A percentile compares a stretch with the other conserved stretches of the same genome.
Conservation (phyloP, 2,888 invertebrate species). For the Torymus auratus region DNA sequence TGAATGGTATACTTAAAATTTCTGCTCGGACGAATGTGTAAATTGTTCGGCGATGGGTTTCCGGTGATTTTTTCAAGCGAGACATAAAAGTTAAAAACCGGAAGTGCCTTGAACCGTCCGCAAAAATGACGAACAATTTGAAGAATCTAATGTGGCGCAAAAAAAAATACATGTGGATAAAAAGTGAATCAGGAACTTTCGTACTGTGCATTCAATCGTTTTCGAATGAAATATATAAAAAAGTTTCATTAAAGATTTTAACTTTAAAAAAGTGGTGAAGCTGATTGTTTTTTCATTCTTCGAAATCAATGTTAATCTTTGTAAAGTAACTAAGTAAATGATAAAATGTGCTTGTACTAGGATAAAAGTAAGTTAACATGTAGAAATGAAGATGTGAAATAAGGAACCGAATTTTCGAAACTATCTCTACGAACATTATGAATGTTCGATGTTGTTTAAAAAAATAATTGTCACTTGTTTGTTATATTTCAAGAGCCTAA, state of each 20-base stretch:
- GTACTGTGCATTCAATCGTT: background rate
- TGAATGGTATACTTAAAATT: background rate
- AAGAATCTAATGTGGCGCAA: background rate
- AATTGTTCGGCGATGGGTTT: slow-evolving; percentile 50
- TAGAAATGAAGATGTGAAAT: too few species aligned
- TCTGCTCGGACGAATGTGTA: slow-evolving; percentile 25
- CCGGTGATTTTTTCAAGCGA: slow-evolving; percentile 43
- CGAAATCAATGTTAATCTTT: slow-evolving; percentile 22
- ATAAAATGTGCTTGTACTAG: background rate
- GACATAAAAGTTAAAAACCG: slow-evolving; percentile 25
- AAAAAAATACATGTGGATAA: background rate
- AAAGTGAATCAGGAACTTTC: slow-evolving; percentile 6
- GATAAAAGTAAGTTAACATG: too few species aligned
- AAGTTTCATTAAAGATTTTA: background rate
- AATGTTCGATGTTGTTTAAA: slow-evolving; percentile 23
- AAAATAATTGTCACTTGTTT: slow-evolving; percentile 36
- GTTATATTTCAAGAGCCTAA: slow-evolving; percentile 12
- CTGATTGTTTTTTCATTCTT: background rate
- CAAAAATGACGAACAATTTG: slow-evolving; percentile 10
- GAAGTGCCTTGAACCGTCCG: slow-evolving; percentile 52
- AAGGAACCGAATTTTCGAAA: slow-evolving; percentile 13
- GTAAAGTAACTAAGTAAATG: slow-evolving; percentile 1
- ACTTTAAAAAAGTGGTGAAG: slow-evolving; percentile 14
- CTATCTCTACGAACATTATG: slow-evolving; percentile 21
- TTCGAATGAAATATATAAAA: too few species aligned